A percentile compares a stretch with the other conserved stretches of the same genome.
These are phyloP conservation scores for Apotomis turbidana DNA, from an alignment of 2,888 invertebrate genomes.

Conservation along the genomic window DNA sequence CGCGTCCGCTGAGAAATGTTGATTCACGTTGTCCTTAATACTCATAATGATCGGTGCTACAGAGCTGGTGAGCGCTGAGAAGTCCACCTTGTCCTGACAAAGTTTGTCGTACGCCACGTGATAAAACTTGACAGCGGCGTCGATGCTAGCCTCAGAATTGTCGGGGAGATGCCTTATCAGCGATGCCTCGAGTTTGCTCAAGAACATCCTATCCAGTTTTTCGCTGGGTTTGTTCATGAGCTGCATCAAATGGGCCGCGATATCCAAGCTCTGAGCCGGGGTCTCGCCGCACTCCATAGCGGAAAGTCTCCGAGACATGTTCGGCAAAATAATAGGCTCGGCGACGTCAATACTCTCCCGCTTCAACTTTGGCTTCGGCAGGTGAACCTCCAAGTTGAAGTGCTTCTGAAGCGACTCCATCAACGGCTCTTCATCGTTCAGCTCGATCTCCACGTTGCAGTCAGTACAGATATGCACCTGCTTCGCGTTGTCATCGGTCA, in stretches of 20 bases:
- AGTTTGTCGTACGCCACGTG: conserved; percentile 67
- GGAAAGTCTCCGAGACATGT: conserved; percentile 75
- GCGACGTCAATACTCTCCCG: conserved; percentile 76
- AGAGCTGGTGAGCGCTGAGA: conserved; percentile 68
- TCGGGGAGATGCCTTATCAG: conserved; percentile 71
- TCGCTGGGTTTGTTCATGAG: conserved; percentile 63
- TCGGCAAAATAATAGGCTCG: conserved; percentile 72
- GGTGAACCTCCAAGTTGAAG: conserved; percentile 70
- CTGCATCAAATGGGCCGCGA: conserved; percentile 55
- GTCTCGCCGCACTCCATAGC: conserved; percentile 70
- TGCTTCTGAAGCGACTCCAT: conserved; percentile 78
- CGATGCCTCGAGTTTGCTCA: conserved; percentile 65
- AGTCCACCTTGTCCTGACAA: conserved; percentile 69
- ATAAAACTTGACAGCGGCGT: conserved; percentile 71
- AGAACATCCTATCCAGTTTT: conserved; percentile 66
- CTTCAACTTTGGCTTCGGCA: conserved; percentile 66
- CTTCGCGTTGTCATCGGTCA: conserved; percentile 65
- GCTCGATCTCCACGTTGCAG: conserved; percentile 73
- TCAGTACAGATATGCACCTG: conserved; percentile 79
- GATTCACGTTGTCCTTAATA: conserved; percentile 78
- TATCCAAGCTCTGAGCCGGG: conserved; percentile 58
- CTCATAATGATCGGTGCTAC: conserved; percentile 81
- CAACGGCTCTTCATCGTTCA: conserved; percentile 73
- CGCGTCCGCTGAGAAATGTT: conserved; percentile 72
- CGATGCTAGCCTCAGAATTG: conserved; percentile 73